These are phyloP conservation scores for Melikaiella ostensackeni DNA, from an alignment of 2,888 invertebrate genomes.

Conservation along the genomic window DNA sequence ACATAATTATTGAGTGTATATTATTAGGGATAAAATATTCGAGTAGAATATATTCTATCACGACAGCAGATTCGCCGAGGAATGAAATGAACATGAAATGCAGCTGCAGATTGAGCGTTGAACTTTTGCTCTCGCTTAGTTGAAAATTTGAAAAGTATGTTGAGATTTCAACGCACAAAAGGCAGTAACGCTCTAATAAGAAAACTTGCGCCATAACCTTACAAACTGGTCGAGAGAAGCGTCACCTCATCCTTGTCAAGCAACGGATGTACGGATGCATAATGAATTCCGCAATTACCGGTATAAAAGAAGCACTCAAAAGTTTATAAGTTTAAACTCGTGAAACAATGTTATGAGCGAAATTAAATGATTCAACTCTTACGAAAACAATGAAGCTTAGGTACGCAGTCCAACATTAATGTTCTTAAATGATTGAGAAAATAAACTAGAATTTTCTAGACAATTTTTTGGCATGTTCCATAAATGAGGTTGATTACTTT, in stretches of 20 bases:
- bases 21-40: background rate
- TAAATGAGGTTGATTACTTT: no score
- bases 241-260: background rate
- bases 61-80: background rate
- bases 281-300: background rate
- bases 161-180: background rate
- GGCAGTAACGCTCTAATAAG: slow-evolving; percentile 1
- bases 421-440: background rate
- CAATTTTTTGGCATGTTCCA: no score
- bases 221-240: background rate
- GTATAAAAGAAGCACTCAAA: background rate
- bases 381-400: background rate
- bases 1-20: background rate
- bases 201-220: background rate
- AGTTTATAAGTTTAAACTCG: background rate
- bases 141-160: background rate
- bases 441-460: background rate
- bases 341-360: background rate
- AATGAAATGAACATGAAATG: background rate
- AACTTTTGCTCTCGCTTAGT: background rate
- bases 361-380: background rate
- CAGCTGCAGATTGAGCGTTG: background rate
- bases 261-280: background rate
- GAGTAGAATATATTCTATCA: background rate
- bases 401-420: background rate